Evolutionary conservation across 2,888 invertebrate species (phyloP), one percentile per base, ranked within the genome.

Genomic region (Nasonia oneida): DNA sequence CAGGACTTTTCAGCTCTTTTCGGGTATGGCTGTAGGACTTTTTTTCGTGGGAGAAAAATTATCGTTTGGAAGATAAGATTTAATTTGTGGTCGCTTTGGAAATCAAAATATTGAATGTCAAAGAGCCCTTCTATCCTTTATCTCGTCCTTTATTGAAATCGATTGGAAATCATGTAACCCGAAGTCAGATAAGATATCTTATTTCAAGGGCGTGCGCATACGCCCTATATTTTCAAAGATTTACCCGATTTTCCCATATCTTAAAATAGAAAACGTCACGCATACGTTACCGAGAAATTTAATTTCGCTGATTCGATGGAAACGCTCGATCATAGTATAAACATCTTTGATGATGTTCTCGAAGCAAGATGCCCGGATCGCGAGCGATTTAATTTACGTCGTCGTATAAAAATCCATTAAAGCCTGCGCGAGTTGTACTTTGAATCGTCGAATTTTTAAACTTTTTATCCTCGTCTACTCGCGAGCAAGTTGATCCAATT

Each of bases 341-440:
- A 29, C 70, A 73, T 73, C 42, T 37, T n/a, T 33, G 77, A 73
- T 23, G 71, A 61, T 57, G 39, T 74, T 74, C 42, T 53, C 70
- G 42, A 76, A 80, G 79, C 75, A 73, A 86, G 50, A 71, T 70
- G 73, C 23, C n/a, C 76, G 50, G 37, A 42, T 70, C 33, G 70
- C n/a, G 50, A n/a, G n/a, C 76, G 73, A 77, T 77, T 81, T 75
- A 42, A 83, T 83, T 81, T 61, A 73, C 53, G 86, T 86, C 80
- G 71, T 74, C 71, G 29, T 29, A 18, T 81, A 80, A 77, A 83
- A 83, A 81, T 81, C 73, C 75, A 67, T 81, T 2, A 83, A 83
- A 83, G 75, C n/a, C 4, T 37, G 4, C 70, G 50, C 81, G 57
- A 8, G 37, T 71, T 81, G 64, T 83, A 70, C 50, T 61, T 75